Evolutionary conservation across 53 echinoderm and acorn worm genomes (phyloP), one percentile per base, ranked within the genome.

Genomic region (Paracentrotus lividus): DNA sequence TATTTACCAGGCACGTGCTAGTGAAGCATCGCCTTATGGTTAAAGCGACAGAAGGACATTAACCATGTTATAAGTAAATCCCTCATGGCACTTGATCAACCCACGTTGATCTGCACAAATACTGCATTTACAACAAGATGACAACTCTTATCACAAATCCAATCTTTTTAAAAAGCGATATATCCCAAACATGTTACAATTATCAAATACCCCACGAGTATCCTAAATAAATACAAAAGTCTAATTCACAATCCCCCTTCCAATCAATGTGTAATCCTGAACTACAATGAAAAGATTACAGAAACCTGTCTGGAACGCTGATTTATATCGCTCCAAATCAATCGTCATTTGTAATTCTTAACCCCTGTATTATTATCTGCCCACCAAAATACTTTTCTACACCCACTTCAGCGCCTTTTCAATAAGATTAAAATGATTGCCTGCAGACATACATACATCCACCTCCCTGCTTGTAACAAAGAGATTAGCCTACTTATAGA

Each of bases 301-400:
- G 47, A 81, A 81, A 81, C 81, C 44, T 44, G 26, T 45, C 81
- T n/a, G 18, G 81, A 45, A 13, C 47, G 5, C 81, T 81, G 81
- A 81, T 81, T 81, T 81, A 81, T 47, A 81, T 45, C 47, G 10
- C 26, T 47, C 81, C 77, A 4, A 49, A 81, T 81, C 81, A 81
- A 81, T 81, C 81, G 47, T 81, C 81, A 81, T 81, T 81, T 47
- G 81, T 81, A 81, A 81, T 26, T 81, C n/a, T 81, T 81, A n/a
- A 47, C 81, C 81, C 81, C 81, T 47, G 12, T 47, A 81, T 81
- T 49, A 81, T 81, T 81, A n/a, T 81, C 81, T 45, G 81, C 81
- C 81, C 81, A 81, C 81, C 12, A 26, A 47, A 81, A n/a, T 45
- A 81, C 21, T 81, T 45, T 45, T 26, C 3, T n/a, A 81, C 81